Evolutionary conservation across 2,797 vertebrate species (phyloP).

Genomic region (Myotis myotis): DNA sequence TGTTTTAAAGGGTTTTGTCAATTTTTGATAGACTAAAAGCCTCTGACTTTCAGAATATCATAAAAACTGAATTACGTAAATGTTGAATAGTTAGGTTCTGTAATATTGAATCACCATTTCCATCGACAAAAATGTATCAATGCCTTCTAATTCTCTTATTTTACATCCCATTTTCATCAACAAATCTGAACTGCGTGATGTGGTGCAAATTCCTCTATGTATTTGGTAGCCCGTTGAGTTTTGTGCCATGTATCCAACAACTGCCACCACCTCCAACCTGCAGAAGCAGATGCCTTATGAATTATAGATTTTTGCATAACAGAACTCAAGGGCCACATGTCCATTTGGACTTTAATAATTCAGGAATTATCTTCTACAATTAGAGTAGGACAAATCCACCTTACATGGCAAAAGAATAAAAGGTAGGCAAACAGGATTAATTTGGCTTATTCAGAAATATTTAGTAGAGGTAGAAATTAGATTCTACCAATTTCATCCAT

Average conservation of each 20-base stretch:
- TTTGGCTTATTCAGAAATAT: conserved; percentile 61
- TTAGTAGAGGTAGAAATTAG: conserved; percentile 36
- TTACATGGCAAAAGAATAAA: conserved; percentile 52
- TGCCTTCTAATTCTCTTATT: background rate
- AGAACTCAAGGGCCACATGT: conserved; percentile 78
- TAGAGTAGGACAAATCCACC: conserved; percentile 62
- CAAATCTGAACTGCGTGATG: background rate
- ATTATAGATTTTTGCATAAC: conserved; percentile 80
- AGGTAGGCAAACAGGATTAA: conserved; percentile 53
- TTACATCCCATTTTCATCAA: conserved; percentile 16
- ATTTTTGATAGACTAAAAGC: conserved; percentile 45
- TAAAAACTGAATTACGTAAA: background rate
- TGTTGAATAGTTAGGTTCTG: conserved; percentile 30
- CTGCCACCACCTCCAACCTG: conserved; percentile 34
- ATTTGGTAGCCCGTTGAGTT: conserved; percentile 47
- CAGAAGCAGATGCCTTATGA: conserved; percentile 81
- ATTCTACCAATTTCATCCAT: background rate
- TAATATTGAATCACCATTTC: background rate
- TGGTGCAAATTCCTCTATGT: background rate
- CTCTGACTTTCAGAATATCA: conserved; percentile 43
- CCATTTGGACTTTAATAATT: conserved; percentile 82
- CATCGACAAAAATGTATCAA: background rate
- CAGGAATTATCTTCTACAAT: conserved; percentile 71
- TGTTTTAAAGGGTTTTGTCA: background rate
- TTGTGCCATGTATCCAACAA: conserved; percentile 68